Base-by-base conservation (phyloP, 2,888 invertebrate species). In the Pollenia labialis region DNA sequence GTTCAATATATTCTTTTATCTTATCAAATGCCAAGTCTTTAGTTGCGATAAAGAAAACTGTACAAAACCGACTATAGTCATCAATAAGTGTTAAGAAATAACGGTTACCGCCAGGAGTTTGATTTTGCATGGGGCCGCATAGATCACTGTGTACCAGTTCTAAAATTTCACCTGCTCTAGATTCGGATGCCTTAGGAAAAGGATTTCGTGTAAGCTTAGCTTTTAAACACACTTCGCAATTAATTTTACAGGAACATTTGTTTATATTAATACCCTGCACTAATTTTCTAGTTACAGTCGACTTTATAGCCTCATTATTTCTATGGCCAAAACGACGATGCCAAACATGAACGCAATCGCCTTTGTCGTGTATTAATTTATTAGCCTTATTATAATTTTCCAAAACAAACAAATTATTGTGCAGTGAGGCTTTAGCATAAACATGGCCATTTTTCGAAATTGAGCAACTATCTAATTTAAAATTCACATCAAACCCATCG, bases 41-140 rank as follows among this genome's bases (percentile, higher is more conserved):
- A 2, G 72, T 60, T 48, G 44, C 9, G 0, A 74, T 46, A 48
- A 60, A 74, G 18, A n/a, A 74, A 9, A 74, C 11, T 3, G 44
- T 44, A 32, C 72, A 60, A 60, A 18, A 71, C 1, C 69, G 54
- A 46, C 72, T 72, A 18, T 48, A 60, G 14, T 60, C 72, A 74
- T 60, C 74, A 50, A 50, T 50, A 6, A 50, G 14, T 50, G 50
- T 50, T 6, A 50, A 14, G 14, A 50, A 50, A 4, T 50, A 50
- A 50, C 50, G 50, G 50, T 50, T 50, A 12, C 50, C 50, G 14
- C 12, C 50, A 12, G 14, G 50, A 10, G 10, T 14, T 58, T 14
- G 60, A 32, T 48, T n/a, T 60, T n/a, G n/a, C n/a, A n/a, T n/a
- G n/a, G n/a, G n/a, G n/a, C n/a, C n/a, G n/a, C n/a, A n/a, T n/a